Base-by-base conservation (phyloP, 1,140 invertebrate species). In the Venustaconcha ellipsiformis region DNA sequence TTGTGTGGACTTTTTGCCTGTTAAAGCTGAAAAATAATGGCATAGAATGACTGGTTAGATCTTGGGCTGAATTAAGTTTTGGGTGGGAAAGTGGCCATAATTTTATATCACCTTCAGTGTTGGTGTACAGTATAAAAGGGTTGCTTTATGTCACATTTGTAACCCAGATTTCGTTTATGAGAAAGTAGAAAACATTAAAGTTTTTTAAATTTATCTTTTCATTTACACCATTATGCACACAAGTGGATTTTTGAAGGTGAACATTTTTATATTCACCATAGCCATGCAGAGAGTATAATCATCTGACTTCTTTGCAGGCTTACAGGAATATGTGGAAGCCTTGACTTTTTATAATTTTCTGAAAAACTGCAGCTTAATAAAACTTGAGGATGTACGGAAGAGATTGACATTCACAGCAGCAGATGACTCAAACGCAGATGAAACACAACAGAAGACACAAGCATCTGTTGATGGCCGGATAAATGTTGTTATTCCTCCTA, bases 311-410 rank as follows among this genome's bases (percentile, higher is more conserved):
- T 79, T 85, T 58, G 86, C 90, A 78, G 95, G 96, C 15, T 87
- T 97, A 18, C 95, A 98, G 86, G 96, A 97, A 90, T 97, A 94
- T 79, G 92, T 97, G 72, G 96, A 98, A 91, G 96, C 96, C 1
- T 89, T 94, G 20, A 94, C 94, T 13, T 95, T 95, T 82, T 93
- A 93, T 78, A 91, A 94, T 70, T 96, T 93, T 83, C 82, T 95
- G 6, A 79, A 89, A 82, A 63, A 86, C 81, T 81, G 87, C 85
- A 79, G 87, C 84, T 76, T 91, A 60, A 71, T 90, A 90, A 78
- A 81, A 84, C 73, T 91, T 67, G 92, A 91, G 86, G 86, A 91
- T 73, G 78, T 94, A 48, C 80, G 91, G 91, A 77, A 85, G 87
- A 74, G 85, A 84, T 80, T 87, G 4, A 80, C 64, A 14, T 87